These are phyloP conservation scores for Willisornis vidua DNA, from an alignment of 2,113 vertebrate species.

Conservation along the genomic window DNA sequence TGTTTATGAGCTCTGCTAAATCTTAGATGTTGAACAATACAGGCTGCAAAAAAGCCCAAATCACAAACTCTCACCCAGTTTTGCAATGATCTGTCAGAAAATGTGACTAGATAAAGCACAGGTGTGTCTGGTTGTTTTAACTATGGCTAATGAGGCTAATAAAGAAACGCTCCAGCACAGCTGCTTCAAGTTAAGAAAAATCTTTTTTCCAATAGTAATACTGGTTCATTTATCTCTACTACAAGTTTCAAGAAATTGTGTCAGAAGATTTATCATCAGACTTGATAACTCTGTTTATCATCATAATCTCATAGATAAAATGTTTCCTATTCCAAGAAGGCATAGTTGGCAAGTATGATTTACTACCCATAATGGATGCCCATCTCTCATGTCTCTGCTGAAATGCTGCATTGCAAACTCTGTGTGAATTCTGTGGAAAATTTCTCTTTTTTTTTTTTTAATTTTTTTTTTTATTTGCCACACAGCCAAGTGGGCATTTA, in stretches of 20 bases:
- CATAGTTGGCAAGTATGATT: background rate
- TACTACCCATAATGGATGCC: accelerated
- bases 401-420: background rate
- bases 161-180: background rate
- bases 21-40: background rate
- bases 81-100: background rate
- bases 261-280: background rate
- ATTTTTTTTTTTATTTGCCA: too few relatives aligned
- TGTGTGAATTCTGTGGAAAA: background rate
- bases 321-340: background rate
- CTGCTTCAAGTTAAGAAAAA: background rate
- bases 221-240: background rate
- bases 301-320: background rate
- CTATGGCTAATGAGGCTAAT: background rate
- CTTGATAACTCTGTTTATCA: background rate
- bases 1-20: background rate
- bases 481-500: background rate
- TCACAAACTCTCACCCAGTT: background rate
- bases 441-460: accelerated
- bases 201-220: background rate
- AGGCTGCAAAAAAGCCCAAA: background rate
- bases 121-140: background rate
- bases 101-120: background rate
- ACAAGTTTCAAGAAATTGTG: background rate
- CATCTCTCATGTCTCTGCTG: background rate